Evolutionary conservation across 1,140 invertebrate species (phyloP).

Genomic region (Cataglyphis hispanica): DNA sequence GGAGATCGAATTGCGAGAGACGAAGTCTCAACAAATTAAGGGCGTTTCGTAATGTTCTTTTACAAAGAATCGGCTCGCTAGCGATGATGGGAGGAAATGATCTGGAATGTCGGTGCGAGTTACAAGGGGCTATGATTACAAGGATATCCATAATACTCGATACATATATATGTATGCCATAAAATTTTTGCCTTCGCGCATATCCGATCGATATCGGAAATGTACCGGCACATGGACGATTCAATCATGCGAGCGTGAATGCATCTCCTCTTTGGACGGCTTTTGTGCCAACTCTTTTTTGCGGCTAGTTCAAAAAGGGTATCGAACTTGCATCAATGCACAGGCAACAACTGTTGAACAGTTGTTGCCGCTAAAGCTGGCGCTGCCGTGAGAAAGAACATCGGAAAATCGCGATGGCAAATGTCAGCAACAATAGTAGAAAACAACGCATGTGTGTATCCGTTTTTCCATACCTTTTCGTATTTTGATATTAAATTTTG

Average conservation of each 20-base stretch:
- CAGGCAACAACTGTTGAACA: constrained; percentile 63
- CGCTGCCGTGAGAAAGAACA: constrained; percentile 41
- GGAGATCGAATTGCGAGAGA: constrained; percentile 24
- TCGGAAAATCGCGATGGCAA: constrained; percentile 40
- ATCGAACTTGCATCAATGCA: constrained; percentile 64
- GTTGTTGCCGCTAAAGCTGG: constrained; percentile 61
- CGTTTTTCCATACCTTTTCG: background rate
- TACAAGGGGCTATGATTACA: constrained; percentile 63
- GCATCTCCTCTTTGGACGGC: constrained; percentile 4
- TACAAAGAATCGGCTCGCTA: constrained; percentile 9
- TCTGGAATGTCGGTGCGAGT: constrained; percentile 22
- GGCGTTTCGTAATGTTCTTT: constrained; percentile 41
- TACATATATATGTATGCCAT: constrained; percentile 29
- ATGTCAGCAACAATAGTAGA: constrained; percentile 46
- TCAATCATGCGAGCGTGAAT: constrained; percentile 53
- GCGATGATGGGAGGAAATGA: constrained; percentile 20
- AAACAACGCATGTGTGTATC: background rate
- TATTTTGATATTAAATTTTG: constrained; percentile 35
- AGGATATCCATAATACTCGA: constrained; percentile 63
- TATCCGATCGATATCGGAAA: constrained; percentile 60
- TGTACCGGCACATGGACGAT: constrained; percentile 46
- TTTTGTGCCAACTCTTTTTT: constrained; percentile 53
- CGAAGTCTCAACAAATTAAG: constrained; percentile 22
- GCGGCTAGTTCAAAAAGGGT: constrained; percentile 69
- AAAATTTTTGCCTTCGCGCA: constrained; percentile 55